Conservation (phyloP, 2,888 invertebrate genomes). For the Xylocampa areola region DNA sequence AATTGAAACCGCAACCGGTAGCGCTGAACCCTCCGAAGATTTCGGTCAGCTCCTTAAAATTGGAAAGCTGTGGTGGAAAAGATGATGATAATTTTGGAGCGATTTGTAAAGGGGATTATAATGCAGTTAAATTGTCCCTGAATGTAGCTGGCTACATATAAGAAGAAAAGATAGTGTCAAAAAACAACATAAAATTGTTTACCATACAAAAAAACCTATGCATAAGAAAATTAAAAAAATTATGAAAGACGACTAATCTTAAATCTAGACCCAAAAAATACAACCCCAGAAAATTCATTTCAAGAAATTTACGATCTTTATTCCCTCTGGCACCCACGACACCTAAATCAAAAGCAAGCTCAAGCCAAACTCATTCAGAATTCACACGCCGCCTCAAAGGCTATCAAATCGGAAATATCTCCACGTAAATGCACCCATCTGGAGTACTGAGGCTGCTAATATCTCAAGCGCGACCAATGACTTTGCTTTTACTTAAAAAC, state of each 20-base stretch:
- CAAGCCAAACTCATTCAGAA: constrained; percentile 57
- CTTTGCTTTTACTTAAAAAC: constrained; percentile 78
- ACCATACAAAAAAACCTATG: too few relatives aligned
- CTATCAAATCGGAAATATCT: constrained; percentile 84
- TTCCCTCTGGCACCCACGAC: constrained; percentile 45
- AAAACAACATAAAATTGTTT: too few relatives aligned
- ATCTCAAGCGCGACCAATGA: constrained; percentile 85
- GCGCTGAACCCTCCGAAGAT: too few relatives aligned
- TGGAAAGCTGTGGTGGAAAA: too few relatives aligned
- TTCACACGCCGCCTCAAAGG: constrained; percentile 74
- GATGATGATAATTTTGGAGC: too few relatives aligned
- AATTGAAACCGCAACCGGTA: too few relatives aligned
- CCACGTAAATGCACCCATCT: constrained; percentile 84
- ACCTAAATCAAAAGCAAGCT: constrained; percentile 57
- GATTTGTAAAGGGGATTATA: too few relatives aligned
- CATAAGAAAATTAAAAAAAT: not conserved
- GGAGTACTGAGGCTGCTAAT: constrained; percentile 81
- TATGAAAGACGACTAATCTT: not conserved
- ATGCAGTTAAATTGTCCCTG: too few relatives aligned
- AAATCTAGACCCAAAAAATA: constrained; percentile 4
- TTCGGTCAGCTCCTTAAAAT: too few relatives aligned
- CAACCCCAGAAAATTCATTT: constrained; percentile 21
- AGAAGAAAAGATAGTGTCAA: too few relatives aligned
- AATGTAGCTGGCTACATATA: too few relatives aligned
- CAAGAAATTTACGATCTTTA: constrained; percentile 33